phyloP scores from a whole-genome alignment of 2,888 invertebrate genomes.

The Hesperia comma region DNA sequence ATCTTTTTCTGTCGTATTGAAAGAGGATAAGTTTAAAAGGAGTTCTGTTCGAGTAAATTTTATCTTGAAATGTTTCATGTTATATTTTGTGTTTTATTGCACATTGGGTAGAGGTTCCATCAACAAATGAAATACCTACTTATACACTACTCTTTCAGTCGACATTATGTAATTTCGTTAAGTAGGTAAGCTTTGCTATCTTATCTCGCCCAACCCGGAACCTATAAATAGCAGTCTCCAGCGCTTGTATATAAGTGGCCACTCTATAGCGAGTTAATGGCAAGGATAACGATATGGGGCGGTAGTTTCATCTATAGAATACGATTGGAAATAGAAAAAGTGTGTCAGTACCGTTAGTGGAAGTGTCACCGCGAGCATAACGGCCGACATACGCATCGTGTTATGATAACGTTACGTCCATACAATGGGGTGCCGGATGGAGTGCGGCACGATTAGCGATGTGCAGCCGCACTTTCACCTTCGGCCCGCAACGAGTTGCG shows the following conservation, averaged over 20 bases:
- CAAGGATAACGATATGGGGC: background rate
- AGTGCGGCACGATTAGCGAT: conserved; percentile 43
- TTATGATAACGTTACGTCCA: conserved; percentile 58
- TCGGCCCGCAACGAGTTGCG: conserved; percentile 61
- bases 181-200: conserved; percentile 43
- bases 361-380: conserved; percentile 41
- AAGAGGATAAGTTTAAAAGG: too few species aligned
- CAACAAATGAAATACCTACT: too few species aligned
- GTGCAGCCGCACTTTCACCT: conserved; percentile 75
- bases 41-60: too few species aligned
- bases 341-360: conserved; percentile 33
- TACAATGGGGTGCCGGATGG: conserved; percentile 51
- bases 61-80: too few species aligned
- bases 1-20: background rate
- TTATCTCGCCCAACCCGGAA: conserved; percentile 51
- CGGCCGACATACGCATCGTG: conserved; percentile 41
- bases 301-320: conserved; percentile 11
- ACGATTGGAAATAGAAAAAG: conserved; percentile 40
- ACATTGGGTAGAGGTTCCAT: too few species aligned
- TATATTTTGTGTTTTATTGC: too few species aligned
- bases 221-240: conserved; percentile 49
- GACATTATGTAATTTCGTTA: conserved; percentile 6
- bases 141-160: background rate
- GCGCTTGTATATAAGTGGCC: conserved; percentile 43
- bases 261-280: conserved; percentile 34